Base-by-base conservation (phyloP, 2,888 invertebrate species). In the Axea sp. region DNA sequence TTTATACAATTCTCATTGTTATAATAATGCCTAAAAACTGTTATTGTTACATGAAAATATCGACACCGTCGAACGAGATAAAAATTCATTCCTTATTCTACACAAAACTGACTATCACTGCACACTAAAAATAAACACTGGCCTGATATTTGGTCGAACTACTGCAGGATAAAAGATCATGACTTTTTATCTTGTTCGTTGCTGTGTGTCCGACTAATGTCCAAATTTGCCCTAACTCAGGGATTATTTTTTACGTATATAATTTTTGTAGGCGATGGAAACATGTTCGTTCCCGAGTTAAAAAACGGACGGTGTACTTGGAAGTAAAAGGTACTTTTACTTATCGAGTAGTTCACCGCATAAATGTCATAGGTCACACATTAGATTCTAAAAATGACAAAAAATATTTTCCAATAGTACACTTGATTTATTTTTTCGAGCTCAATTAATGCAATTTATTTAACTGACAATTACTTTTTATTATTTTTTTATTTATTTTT, bases 311-410 rank as follows among this genome's bases (percentile, higher is more conserved):
- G 68, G 64, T 74, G 73, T 74, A 74, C 68, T 74, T 73, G 68
- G 73, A 73, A 73, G 73, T 73, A 73, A 73, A 68, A 73, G 73
- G 73, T 73, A 73, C 73, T 73, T 68, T 73, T 73, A 73, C 73
- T 73, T 73, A 73, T 73, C 73, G 73, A 73, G 73, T 73, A 73
- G 68, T 51, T 62, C 60, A 73, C 73, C 67, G 67, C 73, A 62
- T 73, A 55, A 64, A 65, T 59, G 45, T 72, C 53, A 60, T 59
- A 59, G 51, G 53, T 60, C 59, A 60, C 49, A 62, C 43, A 60
- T 53, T 49, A 26, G 28, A 33, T 0, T 37, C 37, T 1, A 35
- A 28, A 59, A 59, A 55, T 26, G 6, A 35, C 6, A 26, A 37
- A 51, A 37, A n/a, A n/a, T n/a, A n/a, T n/a, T n/a, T n/a, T n/a